A percentile compares a stretch with the other conserved stretches of the same genome.
Conservation (phyloP, 1,140 invertebrate genomes). For the Rhizoglyphus robini region DNA sequence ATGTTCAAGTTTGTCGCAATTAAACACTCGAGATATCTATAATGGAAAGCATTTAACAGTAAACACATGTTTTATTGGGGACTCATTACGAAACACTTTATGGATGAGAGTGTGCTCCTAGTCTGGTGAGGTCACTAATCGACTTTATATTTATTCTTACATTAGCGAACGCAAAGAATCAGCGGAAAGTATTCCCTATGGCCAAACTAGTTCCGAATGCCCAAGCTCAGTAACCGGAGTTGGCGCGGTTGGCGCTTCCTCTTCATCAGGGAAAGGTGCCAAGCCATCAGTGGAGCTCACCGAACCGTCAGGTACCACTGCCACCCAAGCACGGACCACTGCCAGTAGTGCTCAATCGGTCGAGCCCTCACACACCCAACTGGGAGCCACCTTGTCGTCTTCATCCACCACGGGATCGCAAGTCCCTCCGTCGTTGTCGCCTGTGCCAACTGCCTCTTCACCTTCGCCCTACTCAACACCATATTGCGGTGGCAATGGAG, state of each 20-base stretch:
- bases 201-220: not conserved
- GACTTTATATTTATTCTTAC: not conserved
- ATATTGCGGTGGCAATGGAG: not conserved
- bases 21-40: no score
- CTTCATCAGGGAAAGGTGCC: not conserved
- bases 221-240: not conserved
- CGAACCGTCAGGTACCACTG: not conserved
- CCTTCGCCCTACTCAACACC: constrained; percentile 6
- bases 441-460: not conserved
- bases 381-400: not conserved
- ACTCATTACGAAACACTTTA: no score
- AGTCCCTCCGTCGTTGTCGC: not conserved
- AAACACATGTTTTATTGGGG: no score
- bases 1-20: not conserved
- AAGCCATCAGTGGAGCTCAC: not conserved
- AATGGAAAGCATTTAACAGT: no score
- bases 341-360: not conserved
- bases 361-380: not conserved
- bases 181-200: constrained; percentile 16
- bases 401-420: not conserved
- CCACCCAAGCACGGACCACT: not conserved
- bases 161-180: constrained; percentile 10
- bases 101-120: no score
- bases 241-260: not conserved
- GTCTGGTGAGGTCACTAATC: no score